Base-by-base conservation (phyloP, 2,113 vertebrate genomes). In the Bombycilla garrulus region DNA sequence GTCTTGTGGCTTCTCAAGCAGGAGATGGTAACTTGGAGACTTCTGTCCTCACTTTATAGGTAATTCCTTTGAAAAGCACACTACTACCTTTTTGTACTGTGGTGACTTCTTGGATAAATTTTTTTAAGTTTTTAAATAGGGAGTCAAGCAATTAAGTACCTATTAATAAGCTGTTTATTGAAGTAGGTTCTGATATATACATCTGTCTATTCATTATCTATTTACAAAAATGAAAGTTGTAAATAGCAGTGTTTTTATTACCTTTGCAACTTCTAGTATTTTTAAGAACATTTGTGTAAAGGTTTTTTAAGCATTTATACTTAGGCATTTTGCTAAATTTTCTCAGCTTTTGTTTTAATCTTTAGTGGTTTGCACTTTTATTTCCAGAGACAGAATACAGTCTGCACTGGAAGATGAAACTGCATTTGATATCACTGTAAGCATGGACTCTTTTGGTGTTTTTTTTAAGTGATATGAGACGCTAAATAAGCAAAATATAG, bases 1-100 rank as follows among this genome's bases (percentile, higher is more conserved):
- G 98, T 99, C 72, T 97, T 98, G 72, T 99, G 99, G 99, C 98
- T 99, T 91, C 98, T 99, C 86, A 99, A 99, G 78, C 99, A 99
- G 95, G 99, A 99, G 95, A 99, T 98, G 98, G 98, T 98, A 86
- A 98, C 99, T 2, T 99, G 99, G 99, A 98, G 99, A 80, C 98
- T 99, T 60, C 95, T 99, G 65, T 98, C 98, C 45, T 99, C 99
- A 0, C 98, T 99, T 48, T 99, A 99, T 91, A 99, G 98, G 99
- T 99, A 97, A 97, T 50, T 62, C 48, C n/a, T 48, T 93, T 54
- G 60, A 61, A 89, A 69, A 56, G 8, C n/a, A 24, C 1, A 0
- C 33, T 61, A 0, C 35, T 64, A 12, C 29, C 12, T 40, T 61
- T 70, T 48, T 70, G 11, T 28, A 36, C 50, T 42, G n/a, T 54